A percentile compares a stretch with the other conserved stretches of the same genome.
Conservation (phyloP, 1,140 invertebrate genomes). For the Drosophila auraria region DNA sequence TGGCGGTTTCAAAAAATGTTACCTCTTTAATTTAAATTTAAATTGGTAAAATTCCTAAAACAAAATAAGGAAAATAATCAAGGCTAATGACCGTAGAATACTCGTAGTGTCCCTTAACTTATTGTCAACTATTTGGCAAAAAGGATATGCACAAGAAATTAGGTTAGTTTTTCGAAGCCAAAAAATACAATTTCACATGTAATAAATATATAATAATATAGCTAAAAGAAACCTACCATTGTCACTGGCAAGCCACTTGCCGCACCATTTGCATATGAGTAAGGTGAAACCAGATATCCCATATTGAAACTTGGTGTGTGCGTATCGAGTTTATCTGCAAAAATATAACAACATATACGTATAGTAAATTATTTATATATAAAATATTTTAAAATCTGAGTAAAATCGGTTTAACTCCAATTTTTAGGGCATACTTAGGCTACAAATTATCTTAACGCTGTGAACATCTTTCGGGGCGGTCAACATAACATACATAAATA, state of each 20-base stretch:
- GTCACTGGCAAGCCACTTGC: constrained; percentile 92
- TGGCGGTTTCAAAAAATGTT: not conserved
- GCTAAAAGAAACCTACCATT: constrained; percentile 90
- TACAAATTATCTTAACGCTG: too few species aligned
- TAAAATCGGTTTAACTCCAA: too few species aligned
- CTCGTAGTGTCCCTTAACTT: too few species aligned
- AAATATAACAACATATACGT: not conserved
- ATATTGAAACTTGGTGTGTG: constrained; percentile 94
- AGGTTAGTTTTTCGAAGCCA: not conserved
- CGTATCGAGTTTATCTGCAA: constrained; percentile 94
- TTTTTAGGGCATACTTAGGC: too few species aligned
- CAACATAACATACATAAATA: too few species aligned
- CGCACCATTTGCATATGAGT: constrained; percentile 94
- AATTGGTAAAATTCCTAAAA: not conserved
- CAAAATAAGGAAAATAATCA: too few species aligned
- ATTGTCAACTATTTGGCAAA: too few species aligned
- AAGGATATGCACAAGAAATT: not conserved
- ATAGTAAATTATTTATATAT: not conserved
- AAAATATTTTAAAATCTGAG: not conserved
- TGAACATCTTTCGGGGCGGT: too few species aligned
- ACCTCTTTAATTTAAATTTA: not conserved
- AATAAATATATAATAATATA: not conserved
- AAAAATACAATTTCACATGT: not conserved
- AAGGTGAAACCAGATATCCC: constrained; percentile 95
- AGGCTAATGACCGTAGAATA: too few species aligned